Evolutionary conservation across 2,888 invertebrate species (phyloP).

Genomic region (Netelia melanura): DNA sequence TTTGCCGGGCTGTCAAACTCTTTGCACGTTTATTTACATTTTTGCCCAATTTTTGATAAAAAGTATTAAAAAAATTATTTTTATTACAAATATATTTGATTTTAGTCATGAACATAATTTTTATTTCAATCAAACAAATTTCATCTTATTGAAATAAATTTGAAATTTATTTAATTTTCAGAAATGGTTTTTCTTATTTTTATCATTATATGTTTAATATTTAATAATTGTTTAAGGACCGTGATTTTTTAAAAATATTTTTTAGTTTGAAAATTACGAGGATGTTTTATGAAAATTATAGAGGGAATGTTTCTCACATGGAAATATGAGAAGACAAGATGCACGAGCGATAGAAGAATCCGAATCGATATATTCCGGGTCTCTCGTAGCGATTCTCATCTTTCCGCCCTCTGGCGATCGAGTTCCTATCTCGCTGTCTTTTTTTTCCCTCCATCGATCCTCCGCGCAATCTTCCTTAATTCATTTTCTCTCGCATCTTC

Average conservation of each 20-base stretch:
- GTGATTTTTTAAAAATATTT: no score
- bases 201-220: no score
- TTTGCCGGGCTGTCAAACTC: not conserved
- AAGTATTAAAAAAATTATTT: not conserved
- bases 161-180: not conserved
- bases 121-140: not conserved
- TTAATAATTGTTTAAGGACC: no score
- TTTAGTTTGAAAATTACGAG: not conserved
- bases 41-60: not conserved
- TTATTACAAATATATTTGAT: not conserved
- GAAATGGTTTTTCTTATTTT: no score
- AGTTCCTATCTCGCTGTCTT: not conserved
- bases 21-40: not conserved
- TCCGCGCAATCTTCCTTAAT: not conserved
- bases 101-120: not conserved
- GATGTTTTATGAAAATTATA: conserved; percentile 1
- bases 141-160: not conserved
- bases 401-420: conserved; percentile 23
- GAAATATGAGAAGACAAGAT: not conserved
- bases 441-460: conserved; percentile 16
- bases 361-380: conserved; percentile 5
- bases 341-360: conserved; percentile 3
- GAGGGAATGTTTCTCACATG: not conserved
- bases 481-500: conserved; percentile 29
- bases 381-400: conserved; percentile 1